Evolutionary conservation across 2,888 invertebrate genomes (phyloP), one percentile per base, ranked within the genome.

Genomic region (Hofmannophila pseudospretella): DNA sequence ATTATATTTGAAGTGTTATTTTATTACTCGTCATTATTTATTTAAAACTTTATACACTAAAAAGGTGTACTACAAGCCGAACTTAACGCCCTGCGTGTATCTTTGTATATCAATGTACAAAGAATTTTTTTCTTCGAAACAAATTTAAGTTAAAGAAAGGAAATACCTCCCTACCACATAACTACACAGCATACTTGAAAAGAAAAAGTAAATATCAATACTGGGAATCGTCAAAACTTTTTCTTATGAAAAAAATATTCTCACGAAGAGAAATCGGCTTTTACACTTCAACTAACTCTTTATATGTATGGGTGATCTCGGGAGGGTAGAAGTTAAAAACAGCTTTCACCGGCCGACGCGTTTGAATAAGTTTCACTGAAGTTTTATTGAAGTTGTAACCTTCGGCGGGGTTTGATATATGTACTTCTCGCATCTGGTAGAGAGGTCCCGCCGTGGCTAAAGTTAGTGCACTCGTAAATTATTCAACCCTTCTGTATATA

Each of bases 381-480:
- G 67, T 69, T 69, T 64, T 69, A 69, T 69, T 67, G 67, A 66
- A 69, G 64, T 67, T 67, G 63, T 61, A 64, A 62, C 65, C 72
- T 73, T 78, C 66, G 72, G 67, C 58, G 57, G 62, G 61, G 61
- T 68, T 75, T 82, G 80, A 78, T 79, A 78, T 80, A 81, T 78
- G 75, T 70, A 75, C 63, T 49, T 44, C 11, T 27, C 52, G 55
- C 67, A 47, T 64, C 59, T 67, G 66, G 62, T 72, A 67, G 69
- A 63, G 60, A n/a, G 59, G 63, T 44, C 49, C 45, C 68, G 67
- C 54, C 69, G 74, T 51, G 72, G 69, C 63, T 61, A 53, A 78
- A 82, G 70, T 80, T 81, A 69, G 64, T 72, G 71, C 73, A 77
- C 66, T 78, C 81, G 78, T 82, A 82, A 82, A 81, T 82, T 81